phyloP scores from a whole-genome alignment of 2,888 invertebrate genomes.

The Ectropis crepuscularia region DNA sequence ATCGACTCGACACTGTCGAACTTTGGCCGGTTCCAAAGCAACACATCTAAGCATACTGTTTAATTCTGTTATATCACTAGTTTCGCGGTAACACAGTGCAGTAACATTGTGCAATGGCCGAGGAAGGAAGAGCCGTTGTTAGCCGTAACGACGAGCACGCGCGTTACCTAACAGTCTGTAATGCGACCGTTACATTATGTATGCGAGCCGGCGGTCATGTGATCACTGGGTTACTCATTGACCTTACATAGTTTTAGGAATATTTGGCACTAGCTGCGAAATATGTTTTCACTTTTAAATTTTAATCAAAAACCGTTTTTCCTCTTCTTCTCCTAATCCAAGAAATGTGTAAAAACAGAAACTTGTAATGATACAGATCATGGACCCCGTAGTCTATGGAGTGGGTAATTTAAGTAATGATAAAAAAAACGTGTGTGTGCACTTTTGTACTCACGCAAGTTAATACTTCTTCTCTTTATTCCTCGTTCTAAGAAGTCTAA shows the following conservation, averaged over 20 bases:
- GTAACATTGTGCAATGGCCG: conserved; percentile 64
- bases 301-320: no score
- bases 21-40: not conserved
- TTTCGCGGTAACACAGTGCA: conserved; percentile 52
- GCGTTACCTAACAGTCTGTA: conserved; percentile 57
- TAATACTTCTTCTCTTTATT: no score
- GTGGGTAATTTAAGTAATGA: no score
- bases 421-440: no score
- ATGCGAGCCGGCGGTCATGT: conserved; percentile 10
- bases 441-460: no score
- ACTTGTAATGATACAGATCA: no score
- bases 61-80: conserved; percentile 26
- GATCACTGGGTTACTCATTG: conserved; percentile 7
- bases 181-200: conserved; percentile 49
- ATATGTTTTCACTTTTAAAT: no score
- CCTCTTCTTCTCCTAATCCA: no score
- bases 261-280: not conserved
- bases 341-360: no score
- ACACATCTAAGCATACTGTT: conserved; percentile 5
- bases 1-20: not conserved
- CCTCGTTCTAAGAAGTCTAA: no score
- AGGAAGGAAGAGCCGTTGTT: conserved; percentile 70
- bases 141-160: conserved; percentile 61
- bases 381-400: no score
- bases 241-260: conserved; percentile 10